Percentiles rank a stretch among this genome's conserved stretches.
phyloP scores from a whole-genome alignment of 37 sponge, comb jelly and placozoan species.

The Chondrilla cf. caribensis region DNA sequence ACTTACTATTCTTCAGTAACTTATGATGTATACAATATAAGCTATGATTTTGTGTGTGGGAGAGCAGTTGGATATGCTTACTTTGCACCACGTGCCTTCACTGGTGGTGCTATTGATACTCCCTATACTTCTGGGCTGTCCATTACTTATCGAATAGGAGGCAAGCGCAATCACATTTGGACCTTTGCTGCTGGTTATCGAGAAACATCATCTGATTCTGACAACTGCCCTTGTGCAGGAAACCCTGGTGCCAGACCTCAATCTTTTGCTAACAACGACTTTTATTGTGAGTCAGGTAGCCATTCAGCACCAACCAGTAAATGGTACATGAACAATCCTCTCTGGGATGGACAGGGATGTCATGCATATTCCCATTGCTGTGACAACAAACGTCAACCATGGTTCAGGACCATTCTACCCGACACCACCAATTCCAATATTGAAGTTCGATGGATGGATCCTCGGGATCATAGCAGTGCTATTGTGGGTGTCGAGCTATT shows the following conservation, averaged over 20 bases:
- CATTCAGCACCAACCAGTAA: not conserved
- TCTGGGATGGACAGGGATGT: conserved; percentile 4
- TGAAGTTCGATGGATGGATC: conserved; percentile 20
- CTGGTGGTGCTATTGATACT: not conserved
- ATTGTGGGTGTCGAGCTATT: too few relatives aligned
- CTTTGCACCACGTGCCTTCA: not conserved
- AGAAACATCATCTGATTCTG: not conserved
- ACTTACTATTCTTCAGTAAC: not conserved
- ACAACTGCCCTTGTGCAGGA: conserved; percentile 11
- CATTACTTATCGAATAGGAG: not conserved
- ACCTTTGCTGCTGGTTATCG: not conserved
- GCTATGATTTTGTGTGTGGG: not conserved
- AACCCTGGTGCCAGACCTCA: not conserved
- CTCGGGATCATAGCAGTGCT: too few relatives aligned
- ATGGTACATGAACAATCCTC: not conserved
- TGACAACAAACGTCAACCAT: not conserved
- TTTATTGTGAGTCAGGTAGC: not conserved
- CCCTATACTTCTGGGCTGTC: not conserved
- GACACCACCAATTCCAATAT: not conserved
- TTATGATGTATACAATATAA: not conserved
- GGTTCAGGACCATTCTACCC: not conserved
- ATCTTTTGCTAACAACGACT: not conserved
- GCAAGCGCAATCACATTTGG: not conserved
- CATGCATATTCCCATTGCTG: not conserved
- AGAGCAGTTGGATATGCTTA: not conserved